These are phyloP conservation scores for Entomobrya proxima DNA, from an alignment of 2,888 invertebrate species.

Conservation along the genomic window DNA sequence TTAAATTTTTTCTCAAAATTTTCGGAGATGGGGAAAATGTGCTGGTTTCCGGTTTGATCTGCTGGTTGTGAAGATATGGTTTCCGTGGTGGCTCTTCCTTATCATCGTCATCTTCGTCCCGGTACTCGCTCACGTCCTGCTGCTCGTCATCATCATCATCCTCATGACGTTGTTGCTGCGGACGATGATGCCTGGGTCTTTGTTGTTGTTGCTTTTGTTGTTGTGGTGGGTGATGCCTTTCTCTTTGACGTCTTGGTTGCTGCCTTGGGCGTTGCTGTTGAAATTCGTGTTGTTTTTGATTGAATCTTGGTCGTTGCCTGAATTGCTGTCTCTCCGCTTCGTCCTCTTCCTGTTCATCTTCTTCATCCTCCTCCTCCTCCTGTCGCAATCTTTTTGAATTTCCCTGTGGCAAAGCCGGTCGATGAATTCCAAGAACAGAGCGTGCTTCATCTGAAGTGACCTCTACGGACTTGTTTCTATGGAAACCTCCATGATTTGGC, in stretches of 20 bases:
- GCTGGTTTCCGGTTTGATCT: background rate
- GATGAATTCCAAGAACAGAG: slow-evolving; percentile 69
- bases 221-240: no score
- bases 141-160: slow-evolving; percentile 40
- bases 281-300: slow-evolving; percentile 11
- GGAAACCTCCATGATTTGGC: slow-evolving; percentile 43
- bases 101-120: slow-evolving; percentile 38
- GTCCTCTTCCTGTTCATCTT: slow-evolving; percentile 37
- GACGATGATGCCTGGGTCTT: background rate
- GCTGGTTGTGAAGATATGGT: background rate
- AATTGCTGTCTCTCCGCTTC: slow-evolving; percentile 23
- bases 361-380: slow-evolving; percentile 46
- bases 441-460: slow-evolving; percentile 73
- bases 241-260: background rate
- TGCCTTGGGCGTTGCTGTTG: slow-evolving; percentile 21
- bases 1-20: background rate
- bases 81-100: slow-evolving; percentile 41
- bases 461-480: slow-evolving; percentile 63
- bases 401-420: slow-evolving; percentile 44
- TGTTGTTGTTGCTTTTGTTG: background rate
- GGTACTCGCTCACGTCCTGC: slow-evolving; percentile 7
- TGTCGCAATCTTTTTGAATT: background rate
- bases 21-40: slow-evolving; percentile 13
- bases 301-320: slow-evolving; percentile 17
- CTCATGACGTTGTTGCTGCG: background rate